phyloP scores from a whole-genome alignment of 2,797 vertebrate species.

The Todus mexicanus region DNA sequence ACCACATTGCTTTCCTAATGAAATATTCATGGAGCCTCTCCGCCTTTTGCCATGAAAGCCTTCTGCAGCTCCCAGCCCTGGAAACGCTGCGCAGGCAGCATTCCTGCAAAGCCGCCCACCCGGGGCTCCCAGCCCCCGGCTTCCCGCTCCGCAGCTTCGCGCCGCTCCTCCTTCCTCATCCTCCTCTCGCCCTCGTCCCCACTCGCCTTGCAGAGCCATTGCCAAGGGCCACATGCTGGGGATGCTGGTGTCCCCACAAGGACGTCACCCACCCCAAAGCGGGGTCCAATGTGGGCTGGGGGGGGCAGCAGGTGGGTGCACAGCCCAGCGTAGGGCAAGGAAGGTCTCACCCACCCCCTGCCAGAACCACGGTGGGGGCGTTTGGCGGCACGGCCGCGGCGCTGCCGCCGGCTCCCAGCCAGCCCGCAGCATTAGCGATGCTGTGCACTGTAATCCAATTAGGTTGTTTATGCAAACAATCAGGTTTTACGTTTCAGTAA shows the following conservation, averaged over 20 bases:
- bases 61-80: conserved; percentile 32
- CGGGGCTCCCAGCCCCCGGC: background rate
- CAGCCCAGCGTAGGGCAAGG: fast-evolving
- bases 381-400: background rate
- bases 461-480: conserved; percentile 60
- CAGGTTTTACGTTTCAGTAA: conserved; percentile 57
- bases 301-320: background rate
- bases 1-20: conserved; percentile 64
- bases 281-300: fast-evolving
- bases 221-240: background rate
- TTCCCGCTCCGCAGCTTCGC: background rate
- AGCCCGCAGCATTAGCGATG: conserved; percentile 32
- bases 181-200: background rate
- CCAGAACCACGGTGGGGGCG: background rate
- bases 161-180: background rate
- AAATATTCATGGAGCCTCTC: conserved; percentile 69
- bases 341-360: background rate
- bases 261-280: fast-evolving
- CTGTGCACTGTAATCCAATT: conserved; percentile 47
- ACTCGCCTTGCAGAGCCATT: background rate
- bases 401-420: background rate
- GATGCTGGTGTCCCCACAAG: fast-evolving
- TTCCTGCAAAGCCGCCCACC: background rate
- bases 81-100: background rate
- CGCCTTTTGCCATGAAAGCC: conserved; percentile 63